phyloP scores from a whole-genome alignment of 1,140 invertebrate genomes.

The Leptopilina clavipes region DNA sequence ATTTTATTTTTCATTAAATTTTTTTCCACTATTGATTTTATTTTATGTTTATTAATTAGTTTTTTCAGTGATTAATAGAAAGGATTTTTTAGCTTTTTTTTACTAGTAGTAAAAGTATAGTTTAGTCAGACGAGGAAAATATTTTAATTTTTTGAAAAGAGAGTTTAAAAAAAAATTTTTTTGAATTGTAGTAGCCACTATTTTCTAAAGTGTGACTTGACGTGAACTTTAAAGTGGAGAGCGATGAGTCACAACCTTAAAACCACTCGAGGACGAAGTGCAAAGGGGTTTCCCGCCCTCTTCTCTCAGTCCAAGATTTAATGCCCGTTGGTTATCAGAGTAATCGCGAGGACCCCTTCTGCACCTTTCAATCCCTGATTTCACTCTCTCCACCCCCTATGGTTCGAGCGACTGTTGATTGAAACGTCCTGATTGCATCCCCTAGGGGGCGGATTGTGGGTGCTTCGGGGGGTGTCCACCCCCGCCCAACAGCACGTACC shows the following conservation, averaged over 20 bases:
- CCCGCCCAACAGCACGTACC: conserved; percentile 59
- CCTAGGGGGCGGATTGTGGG: conserved; percentile 71
- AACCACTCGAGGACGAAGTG: conserved; percentile 65
- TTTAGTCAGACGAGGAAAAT: too few species aligned
- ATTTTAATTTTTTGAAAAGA: too few species aligned
- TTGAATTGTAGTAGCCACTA: neutral
- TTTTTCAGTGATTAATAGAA: too few species aligned
- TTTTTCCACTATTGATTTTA: too few species aligned
- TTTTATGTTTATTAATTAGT: too few species aligned
- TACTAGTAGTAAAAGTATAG: too few species aligned
- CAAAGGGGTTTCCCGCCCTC: conserved; percentile 69
- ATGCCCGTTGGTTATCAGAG: conserved; percentile 73
- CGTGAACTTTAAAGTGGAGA: conserved; percentile 60
- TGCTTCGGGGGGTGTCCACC: conserved; percentile 57
- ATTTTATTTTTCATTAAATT: too few species aligned
- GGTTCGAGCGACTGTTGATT: conserved; percentile 72
- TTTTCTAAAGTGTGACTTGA: conserved; percentile 49
- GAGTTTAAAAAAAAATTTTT: too few species aligned
- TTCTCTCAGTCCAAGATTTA: conserved; percentile 67
- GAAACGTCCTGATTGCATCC: conserved; percentile 76
- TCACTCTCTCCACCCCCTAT: conserved; percentile 47
- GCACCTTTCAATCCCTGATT: conserved; percentile 46
- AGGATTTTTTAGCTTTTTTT: too few species aligned
- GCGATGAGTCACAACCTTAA: conserved; percentile 68
- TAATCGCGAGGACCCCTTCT: conserved; percentile 63